Evolutionary conservation across 2,888 invertebrate genomes (phyloP).

Genomic region (Orchesellides sinensis): DNA sequence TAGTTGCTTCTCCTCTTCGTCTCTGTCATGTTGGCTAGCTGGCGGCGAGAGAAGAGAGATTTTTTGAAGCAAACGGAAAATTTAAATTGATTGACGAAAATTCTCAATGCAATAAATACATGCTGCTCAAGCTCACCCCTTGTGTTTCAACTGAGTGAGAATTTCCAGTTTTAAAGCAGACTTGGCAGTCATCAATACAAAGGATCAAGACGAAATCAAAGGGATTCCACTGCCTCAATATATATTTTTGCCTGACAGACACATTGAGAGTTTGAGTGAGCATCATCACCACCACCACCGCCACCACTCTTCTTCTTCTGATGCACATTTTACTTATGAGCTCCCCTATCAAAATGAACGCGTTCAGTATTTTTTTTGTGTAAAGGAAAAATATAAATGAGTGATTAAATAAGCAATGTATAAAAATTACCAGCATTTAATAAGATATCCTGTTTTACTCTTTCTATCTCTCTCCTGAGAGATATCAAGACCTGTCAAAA

Average conservation of each 20-base stretch:
- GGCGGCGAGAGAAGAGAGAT: conserved; percentile 27
- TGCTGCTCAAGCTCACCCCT: conserved; percentile 31
- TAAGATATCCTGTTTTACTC: neutral
- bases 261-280: neutral
- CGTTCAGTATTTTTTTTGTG: neutral
- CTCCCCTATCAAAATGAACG: too few relatives aligned
- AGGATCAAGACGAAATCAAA: conserved; percentile 28
- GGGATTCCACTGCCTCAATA: conserved; percentile 53
- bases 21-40: conserved; percentile 16
- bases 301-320: too few relatives aligned
- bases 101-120: conserved; percentile 24
- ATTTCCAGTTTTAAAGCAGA: conserved; percentile 21
- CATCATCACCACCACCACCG: neutral
- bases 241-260: too few relatives aligned
- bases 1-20: neutral
- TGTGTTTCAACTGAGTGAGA: too few relatives aligned
- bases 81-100: conserved; percentile 57
- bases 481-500: conserved; percentile 49
- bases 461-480: too few relatives aligned
- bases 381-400: conserved; percentile 1
- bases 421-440: conserved; percentile 17
- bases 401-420: conserved; percentile 17
- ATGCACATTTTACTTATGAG: too few relatives aligned
- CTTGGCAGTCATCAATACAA: conserved; percentile 15
- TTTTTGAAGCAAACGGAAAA: conserved; percentile 9